A percentile compares a stretch with the other conserved stretches of the same genome.
These are phyloP conservation scores for Apteryx owenii DNA, from an alignment of 2,113 vertebrate species.

Conservation along the genomic window DNA sequence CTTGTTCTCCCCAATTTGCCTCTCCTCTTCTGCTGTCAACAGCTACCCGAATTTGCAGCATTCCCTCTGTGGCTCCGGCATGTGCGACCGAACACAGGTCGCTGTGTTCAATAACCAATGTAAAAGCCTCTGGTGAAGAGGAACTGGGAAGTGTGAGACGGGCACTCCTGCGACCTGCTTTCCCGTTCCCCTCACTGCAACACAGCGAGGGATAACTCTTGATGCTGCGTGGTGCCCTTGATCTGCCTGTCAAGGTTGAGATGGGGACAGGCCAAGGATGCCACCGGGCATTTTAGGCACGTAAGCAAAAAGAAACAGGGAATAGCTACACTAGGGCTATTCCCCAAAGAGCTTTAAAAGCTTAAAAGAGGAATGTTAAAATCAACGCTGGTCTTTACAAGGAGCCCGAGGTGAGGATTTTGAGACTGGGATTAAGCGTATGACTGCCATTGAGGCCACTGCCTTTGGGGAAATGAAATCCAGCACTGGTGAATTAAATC, in stretches of 20 bases:
- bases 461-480: background rate
- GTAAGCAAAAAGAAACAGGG: background rate
- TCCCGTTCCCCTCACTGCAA: background rate
- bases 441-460: background rate
- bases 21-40: background rate
- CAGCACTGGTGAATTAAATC: background rate
- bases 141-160: background rate
- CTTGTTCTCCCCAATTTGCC: background rate
- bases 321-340: background rate
- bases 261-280: background rate
- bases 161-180: background rate
- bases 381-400: background rate
- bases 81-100: accelerated
- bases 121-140: background rate
- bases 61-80: background rate
- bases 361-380: background rate
- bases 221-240: background rate
- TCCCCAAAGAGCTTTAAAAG: background rate
- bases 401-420: background rate
- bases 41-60: background rate
- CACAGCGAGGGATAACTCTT: background rate
- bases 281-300: background rate
- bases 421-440: background rate
- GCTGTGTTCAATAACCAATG: background rate
- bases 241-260: background rate